Base-by-base conservation (phyloP, 2,888 invertebrate species). In the Cephalotes varians region DNA sequence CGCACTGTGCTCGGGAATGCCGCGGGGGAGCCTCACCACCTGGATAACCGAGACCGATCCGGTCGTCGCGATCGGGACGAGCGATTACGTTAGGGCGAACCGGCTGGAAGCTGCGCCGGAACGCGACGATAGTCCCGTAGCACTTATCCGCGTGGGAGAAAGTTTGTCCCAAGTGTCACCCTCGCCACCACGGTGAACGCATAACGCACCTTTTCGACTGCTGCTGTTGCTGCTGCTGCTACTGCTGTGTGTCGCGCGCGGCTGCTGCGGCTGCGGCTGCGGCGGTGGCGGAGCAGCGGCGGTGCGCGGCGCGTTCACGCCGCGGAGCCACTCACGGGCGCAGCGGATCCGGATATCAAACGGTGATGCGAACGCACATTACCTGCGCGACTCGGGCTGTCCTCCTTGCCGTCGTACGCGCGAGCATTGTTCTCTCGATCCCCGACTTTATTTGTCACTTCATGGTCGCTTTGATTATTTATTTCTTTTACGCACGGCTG, bases 391-490 rank as follows among this genome's bases (percentile, higher is more conserved):
- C 87, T 87, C 47, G 79, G 80, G 85, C 82, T 88, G 31, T 71
- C 44, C 89, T 88, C 88, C 86, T 88, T 86, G 88, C 88, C 90
- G 84, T 92, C 67, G 72, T 71, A 77, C 72, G 77, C 90, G 90
- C 89, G 88, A 93, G 92, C 93, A 93, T 93, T 93, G 93, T 93
- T 92, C 92, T 90, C 77, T 69, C 71, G 34, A 71, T 21, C 28
- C 73, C 90, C 90, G 93, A 93, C 93, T 94, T 93, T 94, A 94
- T 94, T 94, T 94, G 93, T 94, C 94, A 94, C 94, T 94, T 94
- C 93, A 93, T 94, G 94, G 93, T 94, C 94, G 93, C 93, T 93
- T 93, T 93, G 93, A 94, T 94, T 94, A 94, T 94, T 94, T 94
- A 94, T 94, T 94, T 94, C 94, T 94, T 94, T 94, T 94, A 93